Evolutionary conservation across 2,888 invertebrate species (phyloP).

Genomic region (Eupeodes luniger): DNA sequence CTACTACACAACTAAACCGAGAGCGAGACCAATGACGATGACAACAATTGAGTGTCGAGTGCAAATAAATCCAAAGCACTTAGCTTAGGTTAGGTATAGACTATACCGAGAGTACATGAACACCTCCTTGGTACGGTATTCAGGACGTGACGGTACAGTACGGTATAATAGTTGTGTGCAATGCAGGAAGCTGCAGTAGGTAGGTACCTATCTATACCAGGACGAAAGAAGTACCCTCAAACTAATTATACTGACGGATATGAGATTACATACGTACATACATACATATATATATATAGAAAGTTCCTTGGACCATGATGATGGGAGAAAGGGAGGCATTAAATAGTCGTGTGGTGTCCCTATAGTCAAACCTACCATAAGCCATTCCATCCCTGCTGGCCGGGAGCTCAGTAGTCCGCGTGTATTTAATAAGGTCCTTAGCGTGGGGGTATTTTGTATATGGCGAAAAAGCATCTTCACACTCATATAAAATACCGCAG

Average conservation of each 20-base stretch:
- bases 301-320: constrained; percentile 15
- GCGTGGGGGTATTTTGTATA: background rate
- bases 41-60: constrained; percentile 47
- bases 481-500: background rate
- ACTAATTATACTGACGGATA: constrained; percentile 60
- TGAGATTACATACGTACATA: constrained; percentile 14
- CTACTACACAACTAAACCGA: constrained; percentile 36
- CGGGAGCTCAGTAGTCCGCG: background rate
- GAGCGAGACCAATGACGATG: constrained; percentile 38
- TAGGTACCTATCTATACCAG: background rate
- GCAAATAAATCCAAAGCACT: constrained; percentile 40
- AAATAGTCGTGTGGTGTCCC: background rate
- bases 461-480: constrained; percentile 18
- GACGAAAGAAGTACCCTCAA: constrained; percentile 37
- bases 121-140: background rate
- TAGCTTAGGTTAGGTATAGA: constrained; percentile 4
- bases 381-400: background rate
- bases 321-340: background rate
- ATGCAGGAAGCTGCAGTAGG: background rate
- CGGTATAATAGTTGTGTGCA: background rate
- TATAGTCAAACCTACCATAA: background rate
- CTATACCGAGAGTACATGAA: background rate
- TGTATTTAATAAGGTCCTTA: constrained; percentile 1
- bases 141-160: no score
- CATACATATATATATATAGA: no score